A percentile compares a stretch with the other conserved stretches of the same genome.
Conservation (phyloP, 1,140 invertebrate species). For the Melipona quadrifasciata region DNA sequence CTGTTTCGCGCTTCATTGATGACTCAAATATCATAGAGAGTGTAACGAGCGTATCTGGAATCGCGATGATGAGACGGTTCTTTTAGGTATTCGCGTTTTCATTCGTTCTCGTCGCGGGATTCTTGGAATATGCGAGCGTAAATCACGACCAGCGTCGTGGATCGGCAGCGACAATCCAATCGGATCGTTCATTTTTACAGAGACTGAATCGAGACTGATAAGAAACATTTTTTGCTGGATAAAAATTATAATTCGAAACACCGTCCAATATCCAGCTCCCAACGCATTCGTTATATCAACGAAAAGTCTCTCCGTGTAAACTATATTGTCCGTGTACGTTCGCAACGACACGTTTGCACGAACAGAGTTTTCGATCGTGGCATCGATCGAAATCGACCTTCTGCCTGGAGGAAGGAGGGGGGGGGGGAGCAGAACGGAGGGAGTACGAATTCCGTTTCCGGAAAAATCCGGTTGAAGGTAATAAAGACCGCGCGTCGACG, state of each 20-base stretch:
- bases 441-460: conserved; percentile 32
- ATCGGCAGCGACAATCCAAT: background rate
- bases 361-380: no score
- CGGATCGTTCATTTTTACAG: background rate
- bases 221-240: no score
- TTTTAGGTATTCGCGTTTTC: background rate
- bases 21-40: background rate
- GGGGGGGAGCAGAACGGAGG: background rate
- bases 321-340: background rate
- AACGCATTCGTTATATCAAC: no score
- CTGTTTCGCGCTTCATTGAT: background rate
- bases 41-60: background rate
- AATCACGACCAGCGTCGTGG: background rate
- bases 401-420: background rate
- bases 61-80: no score
- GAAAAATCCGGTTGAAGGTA: conserved; percentile 54
- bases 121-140: background rate
- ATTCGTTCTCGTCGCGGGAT: background rate
- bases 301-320: no score
- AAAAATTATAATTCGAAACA: no score
- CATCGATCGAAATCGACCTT: background rate
- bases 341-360: no score
- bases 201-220: background rate
- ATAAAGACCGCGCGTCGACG: conserved; percentile 54
- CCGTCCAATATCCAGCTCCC: no score